Conservation (phyloP, 2,888 invertebrate species). For the Aphidoletes aphidimyza region DNA sequence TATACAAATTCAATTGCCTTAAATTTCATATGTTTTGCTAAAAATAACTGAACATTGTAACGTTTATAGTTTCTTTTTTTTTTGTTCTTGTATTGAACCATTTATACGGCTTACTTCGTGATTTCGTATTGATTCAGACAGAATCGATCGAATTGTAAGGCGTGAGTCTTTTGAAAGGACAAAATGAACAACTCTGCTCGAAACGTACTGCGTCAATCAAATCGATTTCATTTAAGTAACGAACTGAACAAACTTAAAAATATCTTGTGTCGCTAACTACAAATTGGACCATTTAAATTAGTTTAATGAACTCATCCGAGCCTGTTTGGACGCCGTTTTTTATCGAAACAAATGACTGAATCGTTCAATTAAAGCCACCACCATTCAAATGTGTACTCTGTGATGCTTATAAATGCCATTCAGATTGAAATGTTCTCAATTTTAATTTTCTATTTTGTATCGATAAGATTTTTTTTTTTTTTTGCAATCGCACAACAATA, state of each 20-base stretch:
- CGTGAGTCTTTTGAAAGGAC: neutral
- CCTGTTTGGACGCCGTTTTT: neutral
- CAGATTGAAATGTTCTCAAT: no score
- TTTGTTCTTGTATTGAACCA: neutral
- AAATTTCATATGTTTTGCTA: neutral
- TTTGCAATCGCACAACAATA: no score
- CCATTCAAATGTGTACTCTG: no score
- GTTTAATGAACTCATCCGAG: constrained; percentile 7
- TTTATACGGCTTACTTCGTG: neutral
- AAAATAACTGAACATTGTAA: neutral
- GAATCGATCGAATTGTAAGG: neutral
- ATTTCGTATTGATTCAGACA: no score
- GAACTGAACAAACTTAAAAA: no score
- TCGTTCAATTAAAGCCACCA: no score
- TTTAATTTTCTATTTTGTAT: no score
- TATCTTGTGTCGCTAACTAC: neutral
- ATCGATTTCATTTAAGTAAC: neutral
- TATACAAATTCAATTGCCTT: neutral
- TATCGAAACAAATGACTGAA: no score
- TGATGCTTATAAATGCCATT: no score
- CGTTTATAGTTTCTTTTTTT: no score
- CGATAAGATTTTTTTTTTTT: no score
- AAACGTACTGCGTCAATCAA: neutral
- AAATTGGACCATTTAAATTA: constrained; percentile 20
- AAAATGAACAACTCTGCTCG: neutral